Conservation (phyloP, 2,113 vertebrate genomes). For the Hiodon tergisus region DNA sequence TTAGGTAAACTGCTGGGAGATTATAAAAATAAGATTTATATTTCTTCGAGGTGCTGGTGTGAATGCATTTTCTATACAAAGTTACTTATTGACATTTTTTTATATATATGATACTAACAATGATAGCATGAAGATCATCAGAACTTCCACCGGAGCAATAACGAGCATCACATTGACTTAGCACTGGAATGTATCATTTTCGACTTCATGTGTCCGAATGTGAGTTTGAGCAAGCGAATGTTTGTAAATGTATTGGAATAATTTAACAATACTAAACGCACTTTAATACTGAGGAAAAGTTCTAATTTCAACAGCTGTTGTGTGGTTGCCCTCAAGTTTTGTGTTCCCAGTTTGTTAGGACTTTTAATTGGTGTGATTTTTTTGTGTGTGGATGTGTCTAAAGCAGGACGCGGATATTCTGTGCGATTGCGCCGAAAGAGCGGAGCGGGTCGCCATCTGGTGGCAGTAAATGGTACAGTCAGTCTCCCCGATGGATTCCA, state of each 20-base stretch:
- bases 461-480: background rate
- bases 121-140: slow-evolving; percentile 24
- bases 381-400: background rate
- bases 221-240: slow-evolving; percentile 9
- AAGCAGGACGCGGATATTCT: background rate
- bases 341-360: background rate
- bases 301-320: slow-evolving; percentile 13
- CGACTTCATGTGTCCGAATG: slow-evolving; percentile 18
- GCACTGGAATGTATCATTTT: slow-evolving; percentile 31
- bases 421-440: background rate
- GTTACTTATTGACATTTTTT: slow-evolving; percentile 25
- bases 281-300: slow-evolving; percentile 37
- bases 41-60: slow-evolving; percentile 33
- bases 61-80: slow-evolving; percentile 35
- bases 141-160: slow-evolving; percentile 8
- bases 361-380: slow-evolving; percentile 10
- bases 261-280: slow-evolving; percentile 65
- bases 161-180: slow-evolving; percentile 17
- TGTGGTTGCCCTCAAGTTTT: background rate
- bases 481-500: background rate
- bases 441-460: slow-evolving; percentile 5
- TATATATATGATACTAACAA: slow-evolving; percentile 35
- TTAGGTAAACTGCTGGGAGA: slow-evolving; percentile 3
- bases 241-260: slow-evolving; percentile 8
- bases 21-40: slow-evolving; percentile 9